These are phyloP conservation scores for Rhynchotus rufescens DNA, from an alignment of 2,797 vertebrate genomes.

Conservation along the genomic window DNA sequence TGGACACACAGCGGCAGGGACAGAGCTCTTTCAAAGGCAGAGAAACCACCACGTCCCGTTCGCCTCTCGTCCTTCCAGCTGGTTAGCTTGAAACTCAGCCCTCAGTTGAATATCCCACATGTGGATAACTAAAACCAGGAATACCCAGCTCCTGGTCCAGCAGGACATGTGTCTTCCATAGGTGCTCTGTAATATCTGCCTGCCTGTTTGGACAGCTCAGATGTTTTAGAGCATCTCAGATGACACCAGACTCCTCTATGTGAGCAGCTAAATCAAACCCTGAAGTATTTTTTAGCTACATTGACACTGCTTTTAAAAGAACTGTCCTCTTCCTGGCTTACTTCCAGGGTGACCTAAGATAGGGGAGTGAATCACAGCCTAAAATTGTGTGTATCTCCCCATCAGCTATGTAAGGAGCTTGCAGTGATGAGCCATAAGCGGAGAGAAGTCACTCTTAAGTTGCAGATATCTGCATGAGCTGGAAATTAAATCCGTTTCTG, in stretches of 20 bases:
- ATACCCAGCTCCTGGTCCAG: background rate
- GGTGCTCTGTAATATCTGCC: background rate
- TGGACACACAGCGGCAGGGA: background rate
- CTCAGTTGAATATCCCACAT: background rate
- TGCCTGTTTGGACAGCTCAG: background rate
- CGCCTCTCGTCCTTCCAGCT: background rate
- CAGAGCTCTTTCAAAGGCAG: background rate
- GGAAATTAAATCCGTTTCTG: background rate
- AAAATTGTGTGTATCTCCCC: background rate
- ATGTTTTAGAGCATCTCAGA: background rate
- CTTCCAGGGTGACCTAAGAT: background rate
- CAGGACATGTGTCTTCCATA: background rate
- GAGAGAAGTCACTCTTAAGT: background rate
- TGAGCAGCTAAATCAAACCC: background rate
- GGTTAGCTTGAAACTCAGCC: background rate
- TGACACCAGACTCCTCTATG: background rate
- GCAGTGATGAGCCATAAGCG: background rate
- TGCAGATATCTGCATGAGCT: accelerated
- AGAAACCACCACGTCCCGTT: background rate
- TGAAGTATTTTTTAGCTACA: background rate
- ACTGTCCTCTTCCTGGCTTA: background rate
- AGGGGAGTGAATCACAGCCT: background rate
- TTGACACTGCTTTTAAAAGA: background rate
- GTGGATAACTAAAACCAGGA: background rate
- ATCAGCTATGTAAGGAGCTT: accelerated